Percentiles rank a stretch among this genome's conserved stretches.
These are phyloP conservation scores for Neostethus bicornis DNA, from an alignment of 2,797 vertebrate genomes.

Conservation along the genomic window DNA sequence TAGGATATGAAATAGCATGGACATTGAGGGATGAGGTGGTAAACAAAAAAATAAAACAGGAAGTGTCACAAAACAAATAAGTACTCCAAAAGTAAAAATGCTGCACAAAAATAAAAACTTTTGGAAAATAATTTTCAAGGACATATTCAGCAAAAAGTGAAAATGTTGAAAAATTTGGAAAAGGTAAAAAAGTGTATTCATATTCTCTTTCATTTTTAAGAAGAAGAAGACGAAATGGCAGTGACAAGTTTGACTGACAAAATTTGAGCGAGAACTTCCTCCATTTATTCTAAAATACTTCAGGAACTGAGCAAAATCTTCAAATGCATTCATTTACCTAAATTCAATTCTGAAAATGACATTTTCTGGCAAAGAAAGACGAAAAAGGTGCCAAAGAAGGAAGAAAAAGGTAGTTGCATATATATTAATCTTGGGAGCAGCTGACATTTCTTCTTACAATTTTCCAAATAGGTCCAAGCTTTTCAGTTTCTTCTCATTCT, in stretches of 20 bases:
- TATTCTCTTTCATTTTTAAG: constrained; percentile 29
- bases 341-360: constrained; percentile 46
- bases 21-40: too few species aligned
- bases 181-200: too few species aligned
- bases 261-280: constrained; percentile 28
- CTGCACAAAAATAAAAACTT: too few species aligned
- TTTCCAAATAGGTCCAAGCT: constrained; percentile 39
- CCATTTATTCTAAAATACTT: constrained; percentile 27
- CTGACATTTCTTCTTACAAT: constrained; percentile 32
- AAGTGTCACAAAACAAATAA: too few species aligned
- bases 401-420: constrained; percentile 31
- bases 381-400: not conserved
- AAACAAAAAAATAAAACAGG: too few species aligned
- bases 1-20: too few species aligned
- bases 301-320: constrained; percentile 42
- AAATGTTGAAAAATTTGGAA: too few species aligned
- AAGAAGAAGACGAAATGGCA: constrained; percentile 43
- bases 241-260: constrained; percentile 28
- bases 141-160: too few species aligned
- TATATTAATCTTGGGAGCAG: constrained; percentile 53
- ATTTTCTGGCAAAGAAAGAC: constrained; percentile 26
- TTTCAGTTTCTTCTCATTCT: constrained; percentile 28
- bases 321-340: constrained; percentile 47
- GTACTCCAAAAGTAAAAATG: too few species aligned
- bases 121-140: too few species aligned